Evolutionary conservation across 2,113 vertebrate genomes (phyloP), one percentile per base, ranked within the genome.

Genomic region (Cavia porcellus): DNA sequence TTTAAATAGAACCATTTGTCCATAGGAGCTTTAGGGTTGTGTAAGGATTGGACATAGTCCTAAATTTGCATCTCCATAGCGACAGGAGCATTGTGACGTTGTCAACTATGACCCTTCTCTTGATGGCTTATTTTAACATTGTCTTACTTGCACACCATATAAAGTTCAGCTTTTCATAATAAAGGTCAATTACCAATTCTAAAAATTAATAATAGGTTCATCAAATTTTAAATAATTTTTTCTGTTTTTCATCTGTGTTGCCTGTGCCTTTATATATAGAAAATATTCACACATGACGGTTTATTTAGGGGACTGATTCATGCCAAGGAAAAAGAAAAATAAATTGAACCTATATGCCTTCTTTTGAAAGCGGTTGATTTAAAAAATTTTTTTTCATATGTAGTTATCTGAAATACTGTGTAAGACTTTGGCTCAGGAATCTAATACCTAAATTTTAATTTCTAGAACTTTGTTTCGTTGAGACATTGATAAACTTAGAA

Each of bases 1-100:
- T 97, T 96, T 74, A 93, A 97, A 90, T 93, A 92, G 93, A 97
- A 61, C 50, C 86, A 70, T 91, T 96, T 82, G 35, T 61, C 81
- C 64, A 57, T 82, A 88, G 85, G 96, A 85, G 75, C 55, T 86
- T 80, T 89, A 66, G 59, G 90, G 64, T 72, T 95, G 30, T 86
- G 22, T 85, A 70, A 94, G n/a, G 82, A 45, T 47, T 87, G 90
- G 79, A 90, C 82, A 90, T 94, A 92, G 74, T 87, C 87, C 79
- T 24, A 95, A 70, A 85, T 92, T 90, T 87, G 59, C 72, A 85
- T 97, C 96, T 97, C 74, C 20, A 55, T 64, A 83, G 81, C 92
- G 93, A 96, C 70, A 52, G 87, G 64, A 93, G 15, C 92, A 92
- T 81, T 81, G 87, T 97, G 97, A 96, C 28, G 82, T 35, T 68